A percentile compares a stretch with the other conserved stretches of the same genome.
Evolutionary conservation across 2,113 vertebrate genomes (phyloP).

Genomic region (Stomatorhinus ivindoensis): DNA sequence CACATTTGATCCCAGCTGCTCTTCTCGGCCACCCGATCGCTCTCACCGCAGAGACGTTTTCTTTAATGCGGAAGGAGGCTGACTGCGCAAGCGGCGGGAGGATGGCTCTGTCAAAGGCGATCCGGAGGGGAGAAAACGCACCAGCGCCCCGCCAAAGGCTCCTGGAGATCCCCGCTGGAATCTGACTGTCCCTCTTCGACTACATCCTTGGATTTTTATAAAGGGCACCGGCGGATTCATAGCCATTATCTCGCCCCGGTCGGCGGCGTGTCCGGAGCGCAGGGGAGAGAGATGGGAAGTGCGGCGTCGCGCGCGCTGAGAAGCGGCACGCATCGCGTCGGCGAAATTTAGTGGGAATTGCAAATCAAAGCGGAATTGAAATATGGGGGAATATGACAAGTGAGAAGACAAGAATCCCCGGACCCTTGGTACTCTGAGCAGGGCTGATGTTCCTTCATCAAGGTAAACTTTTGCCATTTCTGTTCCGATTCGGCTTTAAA

Average conservation of each 20-base stretch:
- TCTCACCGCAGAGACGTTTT: constrained; percentile 41
- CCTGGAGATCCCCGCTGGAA: constrained; percentile 31
- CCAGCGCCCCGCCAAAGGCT: constrained; percentile 28
- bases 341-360: constrained; percentile 32
- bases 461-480: constrained; percentile 45
- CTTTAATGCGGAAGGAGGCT: constrained; percentile 44
- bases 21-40: constrained; percentile 43
- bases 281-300: constrained; percentile 35
- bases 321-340: constrained; percentile 27
- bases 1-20: constrained; percentile 48
- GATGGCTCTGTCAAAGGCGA: constrained; percentile 40
- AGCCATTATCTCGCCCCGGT: constrained; percentile 7
- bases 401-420: constrained; percentile 40
- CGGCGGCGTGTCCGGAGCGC: constrained; percentile 9
- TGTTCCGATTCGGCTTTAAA: not conserved
- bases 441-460: constrained; percentile 42
- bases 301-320: constrained; percentile 28
- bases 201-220: constrained; percentile 24
- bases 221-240: constrained; percentile 30
- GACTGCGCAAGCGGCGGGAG: constrained; percentile 29
- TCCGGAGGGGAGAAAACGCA: constrained; percentile 31
- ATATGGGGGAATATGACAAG: constrained; percentile 42
- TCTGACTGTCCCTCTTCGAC: constrained; percentile 33
- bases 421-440: constrained; percentile 40
- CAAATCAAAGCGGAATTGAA: constrained; percentile 32